Percentiles rank a stretch among this genome's conserved stretches.
Evolutionary conservation across 2,888 invertebrate genomes (phyloP).

Genomic region (Ctena decussata): DNA sequence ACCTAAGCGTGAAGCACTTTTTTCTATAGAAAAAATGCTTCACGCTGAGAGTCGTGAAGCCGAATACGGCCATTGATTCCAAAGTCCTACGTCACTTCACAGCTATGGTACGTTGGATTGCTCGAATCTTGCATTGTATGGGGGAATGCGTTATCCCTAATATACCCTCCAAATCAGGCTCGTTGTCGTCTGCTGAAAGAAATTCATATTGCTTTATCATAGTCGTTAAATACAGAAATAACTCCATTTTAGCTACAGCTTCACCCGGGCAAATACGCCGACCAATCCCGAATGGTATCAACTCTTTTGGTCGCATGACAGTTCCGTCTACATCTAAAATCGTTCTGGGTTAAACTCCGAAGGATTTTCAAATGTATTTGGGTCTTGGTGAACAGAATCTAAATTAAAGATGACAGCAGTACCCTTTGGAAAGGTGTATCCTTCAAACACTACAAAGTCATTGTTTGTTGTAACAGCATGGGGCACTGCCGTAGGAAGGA

Average conservation of each 20-base stretch:
- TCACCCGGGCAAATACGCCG: conserved; percentile 23
- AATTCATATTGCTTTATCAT: conserved; percentile 64
- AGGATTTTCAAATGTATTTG: conserved; percentile 66
- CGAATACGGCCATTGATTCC: too few species aligned
- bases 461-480: conserved; percentile 53
- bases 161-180: conserved; percentile 53
- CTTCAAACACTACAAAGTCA: conserved; percentile 74
- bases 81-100: not conserved
- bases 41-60: too few species aligned
- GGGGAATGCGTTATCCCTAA: conserved; percentile 64
- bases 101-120: not conserved
- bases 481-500: conserved; percentile 70
- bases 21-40: too few species aligned
- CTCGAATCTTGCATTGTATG: conserved; percentile 11
- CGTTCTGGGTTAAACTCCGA: conserved; percentile 72
- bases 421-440: conserved; percentile 77
- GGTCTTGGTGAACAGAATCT: conserved; percentile 69
- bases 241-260: conserved; percentile 67
- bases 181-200: conserved; percentile 27
- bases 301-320: conserved; percentile 39
- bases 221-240: conserved; percentile 61
- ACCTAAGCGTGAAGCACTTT: too few species aligned
- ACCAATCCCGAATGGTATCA: conserved; percentile 68
- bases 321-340: conserved; percentile 63
- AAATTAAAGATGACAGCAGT: conserved; percentile 69